These are phyloP conservation scores for Bungarus multicinctus DNA, from an alignment of 2,113 vertebrate genomes.

Conservation along the genomic window DNA sequence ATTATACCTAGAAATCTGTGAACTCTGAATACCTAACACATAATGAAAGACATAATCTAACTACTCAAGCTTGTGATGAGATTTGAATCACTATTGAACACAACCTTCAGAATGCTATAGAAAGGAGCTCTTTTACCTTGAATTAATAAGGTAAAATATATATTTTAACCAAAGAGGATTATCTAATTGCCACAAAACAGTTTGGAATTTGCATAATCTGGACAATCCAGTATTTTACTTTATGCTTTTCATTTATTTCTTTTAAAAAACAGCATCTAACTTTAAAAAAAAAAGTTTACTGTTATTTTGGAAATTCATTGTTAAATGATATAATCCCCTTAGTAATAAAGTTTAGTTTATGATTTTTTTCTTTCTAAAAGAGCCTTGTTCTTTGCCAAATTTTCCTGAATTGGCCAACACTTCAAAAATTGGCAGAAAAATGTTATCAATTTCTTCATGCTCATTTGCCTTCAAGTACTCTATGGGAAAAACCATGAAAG, in stretches of 20 bases:
- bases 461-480: neutral
- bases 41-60: neutral
- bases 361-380: constrained; percentile 19
- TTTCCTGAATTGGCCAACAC: neutral
- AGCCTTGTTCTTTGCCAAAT: constrained; percentile 32
- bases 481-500: neutral
- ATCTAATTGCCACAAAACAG: neutral
- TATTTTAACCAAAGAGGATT: neutral
- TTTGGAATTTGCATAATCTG: neutral
- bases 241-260: neutral
- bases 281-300: neutral
- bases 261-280: neutral
- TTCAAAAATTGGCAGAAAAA: constrained; percentile 19
- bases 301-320: neutral
- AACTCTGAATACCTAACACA: neutral
- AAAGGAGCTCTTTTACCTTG: neutral
- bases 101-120: neutral
- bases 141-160: neutral
- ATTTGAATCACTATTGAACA: neutral
- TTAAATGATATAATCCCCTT: constrained; percentile 10
- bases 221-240: neutral
- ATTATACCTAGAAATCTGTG: neutral
- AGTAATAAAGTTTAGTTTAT: constrained; percentile 30
- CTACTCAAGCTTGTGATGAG: neutral
- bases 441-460: neutral